Evolutionary conservation across 2,797 vertebrate genomes (phyloP), one percentile per base, ranked within the genome.

Genomic region (Jordanella pulchra): DNA sequence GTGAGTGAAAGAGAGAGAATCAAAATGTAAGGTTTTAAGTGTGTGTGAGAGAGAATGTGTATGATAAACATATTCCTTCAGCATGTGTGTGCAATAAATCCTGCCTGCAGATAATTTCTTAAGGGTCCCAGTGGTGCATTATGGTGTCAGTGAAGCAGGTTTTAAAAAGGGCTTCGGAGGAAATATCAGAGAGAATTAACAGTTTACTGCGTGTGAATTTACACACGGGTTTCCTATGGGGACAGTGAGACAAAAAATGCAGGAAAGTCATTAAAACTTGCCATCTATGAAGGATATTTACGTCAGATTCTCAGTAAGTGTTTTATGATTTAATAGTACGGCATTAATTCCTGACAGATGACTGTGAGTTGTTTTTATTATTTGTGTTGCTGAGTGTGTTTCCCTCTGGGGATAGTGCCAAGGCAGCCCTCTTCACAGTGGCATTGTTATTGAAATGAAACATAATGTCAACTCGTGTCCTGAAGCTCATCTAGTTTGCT

Each of bases 371-470:
- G 35, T 71, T 55, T 51, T 48, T n/a, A 67, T 55, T 27, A 44
- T 45, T 47, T 25, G 28, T 47, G 65, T 28, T 48, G 35, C 60
- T 15, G 35, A 25, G 35, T 63, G 58, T 66, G 67, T 73, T 65
- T 77, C 70, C 76, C 32, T 42, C 14, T 23, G 67, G 67, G 77
- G 51, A 69, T 81, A 73, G 76, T 75, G 35, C 53, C 42, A 56
- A 72, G 77, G 50, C 79, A 30, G 71, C 51, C 23, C 12, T 71
- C 77, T 60, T 83, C 68, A 80, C 54, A 4, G 73, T 80, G 69
- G 65, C 78, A 72, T 83, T 87, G 78, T 83, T 85, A 80, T 78
- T 85, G 76, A 91, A 87, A 87, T 80, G 39, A 91, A 86, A 85
- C 66, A 79, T 78, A 79, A 86, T 77, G 79, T 84, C 77, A 81